Base-by-base conservation (phyloP, 2,797 vertebrate species). In the Loris lydekkerianus region DNA sequence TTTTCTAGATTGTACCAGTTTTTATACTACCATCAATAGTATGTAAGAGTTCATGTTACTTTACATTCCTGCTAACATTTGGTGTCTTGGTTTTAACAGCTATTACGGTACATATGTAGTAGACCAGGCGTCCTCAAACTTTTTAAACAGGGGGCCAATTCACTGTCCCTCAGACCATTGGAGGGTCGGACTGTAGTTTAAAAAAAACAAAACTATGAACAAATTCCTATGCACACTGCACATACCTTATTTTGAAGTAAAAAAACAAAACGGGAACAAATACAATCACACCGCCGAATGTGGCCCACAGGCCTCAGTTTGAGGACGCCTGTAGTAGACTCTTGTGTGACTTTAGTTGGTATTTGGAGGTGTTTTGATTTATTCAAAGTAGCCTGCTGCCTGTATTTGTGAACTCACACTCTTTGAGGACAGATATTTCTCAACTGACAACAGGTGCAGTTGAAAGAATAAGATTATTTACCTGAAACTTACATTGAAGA, bases 331-430 rank as follows among this genome's bases (percentile, higher is more conserved):
- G 29, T 37, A 56, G 21, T 83, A 2, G 60, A 58, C 76, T 84
- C 29, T 93, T 10, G 37, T 73, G 46, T 43, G 37, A 72, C 25
- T 82, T 93, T 82, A 82, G 49, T 58, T 81, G 14, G 27, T 43
- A 40, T 76, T 96, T 90, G 72, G 77, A 86, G 34, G 93, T 25
- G 17, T 90, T 84, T 84, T 34, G 53, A 37, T 31, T 78, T 81
- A 72, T 63, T 85, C 29, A 46, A 4, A 69, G 92, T 37, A 63
- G 58, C 10, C 9, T 5, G 29, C 23, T 83, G 40, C 3, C 29
- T 96, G 90, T 31, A 75, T 80, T 69, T 82, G 34, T 70, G 75
- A 92, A 25, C 18, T 49, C 14, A 61, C 37, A 40, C 20, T 3
- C 40, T 40, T 31, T 37, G 43, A 46, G n/a, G 69, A 29, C 3